Evolutionary conservation across 2,888 invertebrate genomes (phyloP), one percentile per base, ranked within the genome.

Genomic region (Sphaeridia pumilis): DNA sequence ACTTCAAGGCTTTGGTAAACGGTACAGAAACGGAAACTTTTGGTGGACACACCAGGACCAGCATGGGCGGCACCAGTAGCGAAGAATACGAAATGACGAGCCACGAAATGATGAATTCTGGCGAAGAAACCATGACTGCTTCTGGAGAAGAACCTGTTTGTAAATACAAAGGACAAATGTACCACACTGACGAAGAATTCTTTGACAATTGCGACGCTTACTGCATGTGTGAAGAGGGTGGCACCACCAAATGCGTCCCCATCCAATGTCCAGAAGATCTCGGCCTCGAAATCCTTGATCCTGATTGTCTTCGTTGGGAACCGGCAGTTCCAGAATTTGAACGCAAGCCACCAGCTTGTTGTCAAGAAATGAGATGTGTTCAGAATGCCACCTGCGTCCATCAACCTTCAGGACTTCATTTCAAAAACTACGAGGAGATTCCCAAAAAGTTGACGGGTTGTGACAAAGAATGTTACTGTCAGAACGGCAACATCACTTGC

Each of bases 281-380:
- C 57, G 88, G 87, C 0, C 72, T 87, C n/a, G 88, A 89, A 67
- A 79, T 87, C 5, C 71, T 88, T 43, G 85, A 88, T 66, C 83
- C 87, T 1, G 79, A 83, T 56, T 92, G 90, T 67, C 74, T 89
- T 7, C 79, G 83, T 60, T 90, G 90, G 90, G 87, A 87, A 56
- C 82, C 85, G 0, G 87, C 87, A 0, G 77, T 81, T 0, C 74
- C 80, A 66, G 48, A 27, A 5, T 82, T 83, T 59, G 73, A 75
- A 1, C 80, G 86, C 0, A 74, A 75, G 35, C 80, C 84, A 0
- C 88, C 88, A 0, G 79, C 81, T 64, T 89, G 88, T 69, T 89
- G 88, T 67, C 86, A 87, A 0, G 77, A 86, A 61, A 80, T 88
- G 56, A 75, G 78, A 31, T 89, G 88, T 63, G 76, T 82, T 54